Conservation (phyloP, 2,888 invertebrate genomes). For the Drosophila paramelanica region DNA sequence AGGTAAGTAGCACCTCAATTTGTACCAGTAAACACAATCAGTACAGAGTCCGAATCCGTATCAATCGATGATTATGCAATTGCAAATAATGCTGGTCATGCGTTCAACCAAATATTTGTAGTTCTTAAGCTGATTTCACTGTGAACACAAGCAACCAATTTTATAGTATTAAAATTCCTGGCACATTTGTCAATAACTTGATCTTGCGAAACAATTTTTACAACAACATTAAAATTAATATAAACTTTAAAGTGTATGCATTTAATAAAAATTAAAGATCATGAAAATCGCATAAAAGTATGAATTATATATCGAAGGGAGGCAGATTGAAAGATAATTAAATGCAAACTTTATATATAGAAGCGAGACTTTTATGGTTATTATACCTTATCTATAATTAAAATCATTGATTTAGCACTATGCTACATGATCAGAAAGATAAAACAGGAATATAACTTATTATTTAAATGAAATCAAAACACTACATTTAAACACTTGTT, state of each 20-base stretch:
- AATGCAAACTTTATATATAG: neutral
- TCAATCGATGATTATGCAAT: neutral
- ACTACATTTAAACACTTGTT: too few species aligned
- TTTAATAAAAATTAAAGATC: neutral
- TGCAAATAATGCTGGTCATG: neutral
- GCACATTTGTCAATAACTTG: neutral
- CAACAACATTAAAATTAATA: neutral
- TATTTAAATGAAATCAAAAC: too few species aligned
- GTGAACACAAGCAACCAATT: neutral
- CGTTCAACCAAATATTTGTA: slow-evolving; percentile 3
- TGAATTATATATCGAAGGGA: neutral
- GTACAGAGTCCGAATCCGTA: neutral
- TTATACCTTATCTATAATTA: neutral
- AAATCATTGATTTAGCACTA: neutral
- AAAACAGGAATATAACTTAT: neutral
- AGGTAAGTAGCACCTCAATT: slow-evolving; percentile 48
- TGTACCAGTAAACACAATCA: neutral
- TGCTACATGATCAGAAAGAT: neutral
- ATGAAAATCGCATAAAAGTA: neutral
- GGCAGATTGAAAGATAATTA: neutral
- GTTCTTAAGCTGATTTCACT: neutral
- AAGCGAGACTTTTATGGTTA: neutral
- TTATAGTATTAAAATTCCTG: slow-evolving; percentile 5
- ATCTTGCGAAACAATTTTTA: slow-evolving; percentile 3
- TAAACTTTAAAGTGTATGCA: neutral